phyloP scores from a whole-genome alignment of 1,140 invertebrate genomes.

The Platyura marginata region DNA sequence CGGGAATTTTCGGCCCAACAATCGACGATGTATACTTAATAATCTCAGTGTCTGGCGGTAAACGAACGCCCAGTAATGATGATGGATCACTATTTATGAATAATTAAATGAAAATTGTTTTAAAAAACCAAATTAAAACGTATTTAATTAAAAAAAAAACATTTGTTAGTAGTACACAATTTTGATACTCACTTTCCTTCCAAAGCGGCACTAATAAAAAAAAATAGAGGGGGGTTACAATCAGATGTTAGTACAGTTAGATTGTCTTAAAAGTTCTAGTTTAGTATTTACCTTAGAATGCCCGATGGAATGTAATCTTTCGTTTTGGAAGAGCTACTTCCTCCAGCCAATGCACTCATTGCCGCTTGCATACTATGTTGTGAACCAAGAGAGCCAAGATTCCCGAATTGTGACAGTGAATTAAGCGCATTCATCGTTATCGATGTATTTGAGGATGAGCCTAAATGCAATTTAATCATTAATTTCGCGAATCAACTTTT shows the following conservation, averaged over 20 bases:
- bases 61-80: conserved; percentile 55
- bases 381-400: conserved; percentile 17
- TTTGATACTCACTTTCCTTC: conserved; percentile 34
- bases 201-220: conserved; percentile 35
- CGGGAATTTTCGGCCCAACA: conserved; percentile 61
- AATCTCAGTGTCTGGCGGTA: conserved; percentile 76
- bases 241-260: too few relatives aligned
- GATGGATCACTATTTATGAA: conserved; percentile 48
- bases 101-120: too few relatives aligned
- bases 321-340: conserved; percentile 6
- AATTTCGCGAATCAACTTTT: neutral
- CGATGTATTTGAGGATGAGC: neutral
- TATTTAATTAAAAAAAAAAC: too few relatives aligned
- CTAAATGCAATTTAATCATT: neutral
- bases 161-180: neutral
- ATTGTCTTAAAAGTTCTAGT: too few relatives aligned
- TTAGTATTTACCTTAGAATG: conserved; percentile 30
- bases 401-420: conserved; percentile 20
- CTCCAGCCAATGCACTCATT: conserved; percentile 22
- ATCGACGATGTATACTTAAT: conserved; percentile 75
- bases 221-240: conserved; percentile 1
- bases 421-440: conserved; percentile 19
- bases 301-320: conserved; percentile 25
- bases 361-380: conserved; percentile 24
- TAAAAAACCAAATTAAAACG: neutral